Evolutionary conservation across 2,888 invertebrate genomes (phyloP).

Genomic region (Cinara cedri): DNA sequence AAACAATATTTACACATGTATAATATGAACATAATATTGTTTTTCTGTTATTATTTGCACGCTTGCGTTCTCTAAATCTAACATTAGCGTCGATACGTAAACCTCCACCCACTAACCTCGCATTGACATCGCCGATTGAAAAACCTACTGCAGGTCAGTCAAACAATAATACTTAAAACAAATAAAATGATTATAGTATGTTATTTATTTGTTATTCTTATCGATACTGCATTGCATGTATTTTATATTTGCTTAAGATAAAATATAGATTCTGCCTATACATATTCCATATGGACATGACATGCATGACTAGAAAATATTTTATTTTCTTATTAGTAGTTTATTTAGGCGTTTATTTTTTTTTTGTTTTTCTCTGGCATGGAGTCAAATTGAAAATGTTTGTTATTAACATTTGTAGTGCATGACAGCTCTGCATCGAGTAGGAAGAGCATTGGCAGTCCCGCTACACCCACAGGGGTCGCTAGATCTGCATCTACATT

Average conservation of each 20-base stretch:
- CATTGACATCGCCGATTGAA: conserved; percentile 60
- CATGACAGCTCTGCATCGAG: conserved; percentile 55
- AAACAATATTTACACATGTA: conserved; percentile 48
- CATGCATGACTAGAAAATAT: conserved; percentile 5
- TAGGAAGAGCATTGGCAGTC: conserved; percentile 51
- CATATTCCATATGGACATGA: neutral
- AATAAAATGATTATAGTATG: neutral
- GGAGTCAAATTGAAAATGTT: conserved; percentile 50
- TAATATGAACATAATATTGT: conserved; percentile 52
- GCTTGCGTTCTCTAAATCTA: conserved; percentile 56
- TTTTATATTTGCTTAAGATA: neutral
- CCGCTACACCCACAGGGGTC: conserved; percentile 32
- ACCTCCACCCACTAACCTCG: conserved; percentile 61
- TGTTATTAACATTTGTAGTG: conserved; percentile 56
- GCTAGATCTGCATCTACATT: conserved; percentile 49
- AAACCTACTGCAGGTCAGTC: conserved; percentile 60
- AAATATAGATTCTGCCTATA: neutral
- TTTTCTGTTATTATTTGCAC: conserved; percentile 57
- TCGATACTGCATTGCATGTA: neutral
- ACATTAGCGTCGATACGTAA: conserved; percentile 61
- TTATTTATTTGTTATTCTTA: conserved; percentile 24
- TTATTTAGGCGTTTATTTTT: conserved; percentile 9
- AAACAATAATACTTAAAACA: conserved; percentile 1
- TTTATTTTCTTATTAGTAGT: conserved; percentile 16
- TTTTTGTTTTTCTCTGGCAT: conserved; percentile 21